These are phyloP conservation scores for Clarias fuscus DNA, from an alignment of 2,797 vertebrate genomes.

Conservation along the genomic window DNA sequence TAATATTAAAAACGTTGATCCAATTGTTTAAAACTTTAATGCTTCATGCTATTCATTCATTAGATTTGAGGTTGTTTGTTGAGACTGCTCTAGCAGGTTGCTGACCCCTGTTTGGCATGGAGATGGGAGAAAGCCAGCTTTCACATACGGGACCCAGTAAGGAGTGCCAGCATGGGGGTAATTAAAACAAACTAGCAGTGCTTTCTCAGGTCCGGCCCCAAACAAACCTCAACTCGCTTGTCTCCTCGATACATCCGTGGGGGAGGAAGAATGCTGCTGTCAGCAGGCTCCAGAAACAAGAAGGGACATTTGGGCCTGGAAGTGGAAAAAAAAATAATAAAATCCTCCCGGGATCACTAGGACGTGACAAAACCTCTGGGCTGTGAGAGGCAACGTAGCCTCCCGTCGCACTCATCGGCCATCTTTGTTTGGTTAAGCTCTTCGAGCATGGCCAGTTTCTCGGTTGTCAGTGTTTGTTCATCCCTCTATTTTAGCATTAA, in stretches of 20 bases:
- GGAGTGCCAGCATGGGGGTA: conserved; percentile 58
- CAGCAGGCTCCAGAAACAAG: conserved; percentile 27
- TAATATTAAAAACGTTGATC: neutral
- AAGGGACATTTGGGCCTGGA: conserved; percentile 42
- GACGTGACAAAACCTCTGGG: conserved; percentile 40
- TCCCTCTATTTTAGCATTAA: conserved; percentile 51
- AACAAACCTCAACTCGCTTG: conserved; percentile 50
- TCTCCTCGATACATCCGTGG: conserved; percentile 31
- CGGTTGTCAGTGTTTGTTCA: conserved; percentile 53
- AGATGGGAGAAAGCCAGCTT: conserved; percentile 53
- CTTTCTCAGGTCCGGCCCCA: conserved; percentile 55
- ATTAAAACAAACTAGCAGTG: conserved; percentile 64
- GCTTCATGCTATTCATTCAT: neutral
- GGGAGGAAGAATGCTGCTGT: conserved; percentile 20
- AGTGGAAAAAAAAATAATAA: neutral
- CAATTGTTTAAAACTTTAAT: neutral
- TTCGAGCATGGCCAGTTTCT: conserved; percentile 45
- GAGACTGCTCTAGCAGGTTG: neutral
- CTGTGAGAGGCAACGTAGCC: conserved; percentile 24
- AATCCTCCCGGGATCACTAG: conserved; percentile 12
- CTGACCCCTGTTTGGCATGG: conserved; percentile 37
- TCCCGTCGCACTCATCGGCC: conserved; percentile 32
- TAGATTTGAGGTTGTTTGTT: neutral
- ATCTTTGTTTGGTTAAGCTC: conserved; percentile 54
- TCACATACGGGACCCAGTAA: conserved; percentile 54